These are phyloP conservation scores for Ptychoptera albimana DNA, from an alignment of 2,888 invertebrate genomes.

Conservation along the genomic window DNA sequence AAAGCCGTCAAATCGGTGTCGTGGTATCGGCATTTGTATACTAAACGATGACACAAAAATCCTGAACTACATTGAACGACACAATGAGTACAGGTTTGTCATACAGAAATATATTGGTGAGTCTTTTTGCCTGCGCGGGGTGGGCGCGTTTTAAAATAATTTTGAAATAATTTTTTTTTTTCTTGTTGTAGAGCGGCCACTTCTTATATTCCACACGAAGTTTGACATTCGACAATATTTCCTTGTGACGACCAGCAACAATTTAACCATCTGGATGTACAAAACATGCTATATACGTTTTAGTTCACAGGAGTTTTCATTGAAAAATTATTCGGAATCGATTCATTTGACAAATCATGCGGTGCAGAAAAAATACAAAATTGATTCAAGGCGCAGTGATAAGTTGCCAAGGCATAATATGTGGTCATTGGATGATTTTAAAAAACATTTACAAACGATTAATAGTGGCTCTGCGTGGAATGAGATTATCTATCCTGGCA, in stretches of 20 bases:
- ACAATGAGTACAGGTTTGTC: slow-evolving; percentile 49
- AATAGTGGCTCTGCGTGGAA: slow-evolving; percentile 42
- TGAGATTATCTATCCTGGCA: slow-evolving; percentile 62
- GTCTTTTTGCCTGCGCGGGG: too few relatives aligned
- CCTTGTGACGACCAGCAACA: slow-evolving; percentile 54
- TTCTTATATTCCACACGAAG: slow-evolving; percentile 70
- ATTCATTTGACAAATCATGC: slow-evolving; percentile 81
- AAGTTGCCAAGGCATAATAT: slow-evolving; percentile 62
- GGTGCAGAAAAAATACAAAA: slow-evolving; percentile 57
- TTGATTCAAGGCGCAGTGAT: slow-evolving; percentile 32
- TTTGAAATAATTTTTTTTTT: too few relatives aligned
- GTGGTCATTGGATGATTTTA: slow-evolving; percentile 66
- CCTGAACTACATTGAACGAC: slow-evolving; percentile 39
- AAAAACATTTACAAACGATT: slow-evolving; percentile 38
- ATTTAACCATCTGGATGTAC: slow-evolving; percentile 75
- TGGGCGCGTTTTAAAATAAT: too few relatives aligned
- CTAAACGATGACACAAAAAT: slow-evolving; percentile 60
- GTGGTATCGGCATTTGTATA: slow-evolving; percentile 71
- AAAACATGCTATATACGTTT: slow-evolving; percentile 72
- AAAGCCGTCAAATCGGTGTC: slow-evolving; percentile 67
- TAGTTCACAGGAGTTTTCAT: slow-evolving; percentile 65
- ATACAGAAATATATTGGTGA: slow-evolving; percentile 84
- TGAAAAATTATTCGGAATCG: slow-evolving; percentile 65
- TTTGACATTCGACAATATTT: slow-evolving; percentile 88
- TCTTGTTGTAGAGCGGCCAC: slow-evolving; percentile 50